phyloP scores from a whole-genome alignment of 64 coral and sea anemone genomes.

The Montipora foliosa region DNA sequence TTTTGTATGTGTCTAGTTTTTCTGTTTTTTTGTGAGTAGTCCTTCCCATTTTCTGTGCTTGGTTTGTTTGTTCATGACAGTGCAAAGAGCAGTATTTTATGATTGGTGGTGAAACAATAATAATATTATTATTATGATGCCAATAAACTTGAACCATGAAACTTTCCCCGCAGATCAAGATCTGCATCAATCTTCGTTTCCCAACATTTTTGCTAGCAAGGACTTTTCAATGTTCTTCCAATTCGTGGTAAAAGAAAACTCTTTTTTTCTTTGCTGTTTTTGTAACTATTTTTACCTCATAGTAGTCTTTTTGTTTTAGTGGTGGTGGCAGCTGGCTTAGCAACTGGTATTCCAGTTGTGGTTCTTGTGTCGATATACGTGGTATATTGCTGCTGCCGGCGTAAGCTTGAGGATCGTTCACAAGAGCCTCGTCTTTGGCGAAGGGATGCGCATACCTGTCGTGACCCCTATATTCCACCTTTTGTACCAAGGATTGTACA shows the following conservation, averaged over 20 bases:
- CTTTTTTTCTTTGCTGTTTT: background rate
- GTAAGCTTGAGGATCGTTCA: conserved; percentile 70
- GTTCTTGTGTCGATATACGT: conserved; percentile 90
- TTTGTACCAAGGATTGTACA: conserved; percentile 93
- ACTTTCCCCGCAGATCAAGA: too few relatives aligned
- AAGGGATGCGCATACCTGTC: conserved; percentile 75
- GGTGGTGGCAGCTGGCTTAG: conserved; percentile 89
- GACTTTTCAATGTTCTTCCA: too few relatives aligned
- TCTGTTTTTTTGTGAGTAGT: too few relatives aligned
- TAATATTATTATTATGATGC: too few relatives aligned
- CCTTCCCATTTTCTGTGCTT: too few relatives aligned
- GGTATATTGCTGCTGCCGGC: conserved; percentile 92
- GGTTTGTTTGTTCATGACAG: too few relatives aligned
- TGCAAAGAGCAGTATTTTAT: too few relatives aligned
- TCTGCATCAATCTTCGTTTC: too few relatives aligned
- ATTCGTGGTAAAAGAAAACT: background rate
- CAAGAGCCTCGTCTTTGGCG: conserved; percentile 92
- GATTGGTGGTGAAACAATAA: too few relatives aligned
- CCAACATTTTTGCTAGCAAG: too few relatives aligned
- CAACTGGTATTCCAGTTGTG: conserved; percentile 94
- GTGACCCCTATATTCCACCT: conserved; percentile 91
- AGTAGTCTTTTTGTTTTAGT: conserved; percentile 27
- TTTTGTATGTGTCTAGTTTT: too few relatives aligned
- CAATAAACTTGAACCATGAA: too few relatives aligned
- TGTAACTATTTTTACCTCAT: background rate